Evolutionary conservation across 2,797 vertebrate species (phyloP).

Genomic region (Xenentodon cancila): DNA sequence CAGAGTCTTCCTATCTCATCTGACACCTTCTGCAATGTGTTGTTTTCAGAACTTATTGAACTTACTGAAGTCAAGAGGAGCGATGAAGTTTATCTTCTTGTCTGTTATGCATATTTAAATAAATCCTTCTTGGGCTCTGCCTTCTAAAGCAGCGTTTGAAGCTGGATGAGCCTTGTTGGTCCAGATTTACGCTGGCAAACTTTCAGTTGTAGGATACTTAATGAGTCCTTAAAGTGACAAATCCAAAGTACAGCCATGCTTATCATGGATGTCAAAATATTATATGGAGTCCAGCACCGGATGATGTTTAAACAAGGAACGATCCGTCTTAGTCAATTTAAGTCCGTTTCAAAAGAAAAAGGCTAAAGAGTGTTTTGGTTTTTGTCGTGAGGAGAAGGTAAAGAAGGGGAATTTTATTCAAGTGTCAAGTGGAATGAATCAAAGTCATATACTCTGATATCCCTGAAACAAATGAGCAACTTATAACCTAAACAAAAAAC

Average conservation of each 20-base stretch:
- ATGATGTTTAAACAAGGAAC: background rate
- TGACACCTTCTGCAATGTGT: background rate
- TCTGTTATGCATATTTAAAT: background rate
- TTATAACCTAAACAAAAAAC: slow-evolving; percentile 11
- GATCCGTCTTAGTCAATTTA: slow-evolving; percentile 3
- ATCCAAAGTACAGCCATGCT: slow-evolving; percentile 2
- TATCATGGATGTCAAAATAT: slow-evolving; percentile 7
- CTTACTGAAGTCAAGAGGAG: background rate
- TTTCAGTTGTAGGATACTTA: slow-evolving; percentile 6
- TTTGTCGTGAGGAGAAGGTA: slow-evolving; percentile 18
- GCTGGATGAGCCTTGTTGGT: slow-evolving; percentile 12
- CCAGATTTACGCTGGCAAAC: background rate
- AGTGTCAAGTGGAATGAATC: slow-evolving; percentile 52
- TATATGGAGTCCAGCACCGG: background rate
- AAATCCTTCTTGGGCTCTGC: background rate
- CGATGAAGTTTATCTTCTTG: background rate
- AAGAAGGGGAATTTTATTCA: slow-evolving; percentile 36
- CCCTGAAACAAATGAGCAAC: slow-evolving; percentile 5
- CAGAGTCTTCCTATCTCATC: background rate
- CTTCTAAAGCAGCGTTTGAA: slow-evolving; percentile 10
- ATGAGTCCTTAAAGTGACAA: slow-evolving; percentile 9
- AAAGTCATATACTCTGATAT: slow-evolving; percentile 24
- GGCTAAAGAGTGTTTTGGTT: background rate
- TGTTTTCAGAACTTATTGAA: background rate
- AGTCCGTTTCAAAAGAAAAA: background rate